Evolutionary conservation across 2,888 invertebrate genomes (phyloP).

Genomic region (Gasteruption jaculator): DNA sequence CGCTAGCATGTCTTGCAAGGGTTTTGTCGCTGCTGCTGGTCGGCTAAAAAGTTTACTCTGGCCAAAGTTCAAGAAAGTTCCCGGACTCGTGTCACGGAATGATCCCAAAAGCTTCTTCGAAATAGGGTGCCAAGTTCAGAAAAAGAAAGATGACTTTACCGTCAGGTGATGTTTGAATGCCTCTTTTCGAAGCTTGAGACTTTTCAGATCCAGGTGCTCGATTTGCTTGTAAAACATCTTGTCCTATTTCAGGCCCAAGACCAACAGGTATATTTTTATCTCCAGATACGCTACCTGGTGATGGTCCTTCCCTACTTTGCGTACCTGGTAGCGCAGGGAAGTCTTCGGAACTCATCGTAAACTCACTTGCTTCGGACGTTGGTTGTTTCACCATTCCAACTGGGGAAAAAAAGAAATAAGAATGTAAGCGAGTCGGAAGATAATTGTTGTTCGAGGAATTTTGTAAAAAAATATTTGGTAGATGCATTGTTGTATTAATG

Average conservation of each 20-base stretch:
- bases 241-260: conserved; percentile 49
- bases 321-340: conserved; percentile 98
- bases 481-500: too few species aligned
- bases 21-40: too few species aligned
- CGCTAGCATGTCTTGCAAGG: too few species aligned
- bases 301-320: conserved; percentile 66
- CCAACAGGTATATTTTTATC: conserved; percentile 52
- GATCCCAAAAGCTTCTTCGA: too few species aligned
- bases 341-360: conserved; percentile 98
- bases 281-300: conserved; percentile 58
- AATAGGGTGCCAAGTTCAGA: too few species aligned
- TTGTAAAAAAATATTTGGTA: background rate
- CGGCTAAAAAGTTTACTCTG: too few species aligned
- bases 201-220: conserved; percentile 47
- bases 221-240: conserved; percentile 47
- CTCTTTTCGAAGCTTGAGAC: conserved; percentile 60
- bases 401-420: conserved; percentile 40
- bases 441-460: conserved; percentile 24
- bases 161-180: conserved; percentile 93
- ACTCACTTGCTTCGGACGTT: conserved; percentile 86
- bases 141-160: conserved; percentile 56
- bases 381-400: conserved; percentile 96
- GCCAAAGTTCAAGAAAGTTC: too few species aligned
- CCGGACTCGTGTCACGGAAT: too few species aligned
- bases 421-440: conserved; percentile 10